Percentiles rank a stretch among this genome's conserved stretches.
Conservation (phyloP, 2,888 invertebrate genomes). For the Acronicta leporina region DNA sequence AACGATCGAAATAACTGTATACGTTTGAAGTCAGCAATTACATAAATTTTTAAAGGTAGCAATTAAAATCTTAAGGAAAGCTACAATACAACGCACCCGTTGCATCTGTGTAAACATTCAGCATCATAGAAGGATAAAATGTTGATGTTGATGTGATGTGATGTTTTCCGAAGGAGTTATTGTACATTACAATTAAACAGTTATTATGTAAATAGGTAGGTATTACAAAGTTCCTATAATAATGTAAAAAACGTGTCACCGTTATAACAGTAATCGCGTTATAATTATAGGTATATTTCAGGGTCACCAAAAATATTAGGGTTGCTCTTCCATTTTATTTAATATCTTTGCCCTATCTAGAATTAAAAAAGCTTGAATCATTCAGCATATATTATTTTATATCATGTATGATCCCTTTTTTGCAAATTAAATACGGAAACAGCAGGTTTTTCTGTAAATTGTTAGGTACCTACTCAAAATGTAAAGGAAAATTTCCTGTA, state of each 20-base stretch:
- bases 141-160: too few species aligned
- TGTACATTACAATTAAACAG: background rate
- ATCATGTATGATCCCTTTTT: too few species aligned
- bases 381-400: too few species aligned
- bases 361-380: background rate
- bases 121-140: too few species aligned
- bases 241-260: background rate
- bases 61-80: too few species aligned
- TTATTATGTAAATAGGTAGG: background rate
- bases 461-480: background rate
- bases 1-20: too few species aligned
- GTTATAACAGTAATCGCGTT: background rate
- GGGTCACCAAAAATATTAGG: background rate
- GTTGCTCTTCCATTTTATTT: background rate
- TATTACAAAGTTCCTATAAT: background rate
- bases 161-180: background rate
- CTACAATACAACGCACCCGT: too few species aligned
- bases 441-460: background rate
- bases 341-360: background rate
- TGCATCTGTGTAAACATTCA: too few species aligned
- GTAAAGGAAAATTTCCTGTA: constrained; percentile 1
- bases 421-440: too few species aligned
- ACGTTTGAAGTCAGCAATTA: too few species aligned
- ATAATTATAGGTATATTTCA: background rate
- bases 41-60: too few species aligned